Conservation (phyloP, 92 coral and sea anemone species). For the Phenganax subtilis region DNA sequence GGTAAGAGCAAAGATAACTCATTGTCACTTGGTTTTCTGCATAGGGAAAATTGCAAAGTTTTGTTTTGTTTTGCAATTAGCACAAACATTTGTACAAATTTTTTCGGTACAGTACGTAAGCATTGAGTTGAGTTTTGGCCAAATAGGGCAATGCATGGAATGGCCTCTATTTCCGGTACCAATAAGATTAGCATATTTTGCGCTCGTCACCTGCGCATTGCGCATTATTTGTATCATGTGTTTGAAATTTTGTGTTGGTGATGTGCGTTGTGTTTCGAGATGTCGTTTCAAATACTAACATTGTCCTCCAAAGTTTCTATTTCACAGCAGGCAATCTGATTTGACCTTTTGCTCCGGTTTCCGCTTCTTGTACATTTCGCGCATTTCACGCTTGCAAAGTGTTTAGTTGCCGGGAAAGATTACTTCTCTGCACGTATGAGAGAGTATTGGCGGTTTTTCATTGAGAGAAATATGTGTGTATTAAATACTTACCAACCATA, state of each 20-base stretch:
- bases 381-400: neutral
- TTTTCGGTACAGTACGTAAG: too few relatives aligned
- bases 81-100: too few relatives aligned
- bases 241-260: neutral
- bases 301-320: neutral
- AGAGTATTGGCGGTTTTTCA: too few relatives aligned
- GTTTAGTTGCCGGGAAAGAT: neutral
- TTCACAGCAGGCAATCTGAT: conserved; percentile 7
- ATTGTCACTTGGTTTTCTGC: too few relatives aligned
- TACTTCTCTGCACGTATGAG: too few relatives aligned
- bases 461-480: too few relatives aligned
- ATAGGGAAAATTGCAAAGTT: neutral
- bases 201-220: conserved; percentile 28
- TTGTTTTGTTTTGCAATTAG: neutral
- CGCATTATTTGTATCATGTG: neutral
- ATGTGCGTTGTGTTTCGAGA: neutral
- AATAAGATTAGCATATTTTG: conserved; percentile 7
- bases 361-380: conserved; percentile 8
- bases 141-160: neutral
- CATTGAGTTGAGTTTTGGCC: conserved; percentile 14
- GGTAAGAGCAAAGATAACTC: too few relatives aligned
- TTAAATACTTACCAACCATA: too few relatives aligned
- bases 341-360: neutral
- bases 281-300: neutral
- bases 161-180: conserved; percentile 35